A percentile compares a stretch with the other conserved stretches of the same genome.
Conservation (phyloP, 1,140 invertebrate genomes). For the Zaprionus ghesquierei region DNA sequence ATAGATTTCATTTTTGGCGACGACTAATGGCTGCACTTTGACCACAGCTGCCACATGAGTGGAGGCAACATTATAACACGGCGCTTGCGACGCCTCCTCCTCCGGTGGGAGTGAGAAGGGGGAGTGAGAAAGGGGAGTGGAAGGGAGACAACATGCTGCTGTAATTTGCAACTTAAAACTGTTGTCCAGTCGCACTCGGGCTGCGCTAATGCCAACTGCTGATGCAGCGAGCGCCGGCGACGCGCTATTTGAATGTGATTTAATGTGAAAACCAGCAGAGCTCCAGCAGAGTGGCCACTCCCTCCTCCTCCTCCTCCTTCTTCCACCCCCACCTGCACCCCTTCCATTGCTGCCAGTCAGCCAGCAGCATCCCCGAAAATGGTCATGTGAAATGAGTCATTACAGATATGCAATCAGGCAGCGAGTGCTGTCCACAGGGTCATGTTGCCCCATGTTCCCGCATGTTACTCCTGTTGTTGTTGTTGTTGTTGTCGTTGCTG, state of each 20-base stretch:
- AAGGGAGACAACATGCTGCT: slow-evolving; percentile 24
- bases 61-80: slow-evolving; percentile 31
- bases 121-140: background rate
- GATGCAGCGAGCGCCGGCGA: slow-evolving; percentile 32
- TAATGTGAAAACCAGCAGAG: slow-evolving; percentile 38
- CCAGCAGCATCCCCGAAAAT: slow-evolving; percentile 31
- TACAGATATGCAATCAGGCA: slow-evolving; percentile 61
- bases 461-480: background rate
- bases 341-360: too few relatives aligned
- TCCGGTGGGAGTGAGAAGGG: background rate
- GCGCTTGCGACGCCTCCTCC: background rate
- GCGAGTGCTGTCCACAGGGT: slow-evolving; percentile 22
- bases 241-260: slow-evolving; percentile 51
- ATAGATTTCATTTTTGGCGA: slow-evolving; percentile 75
- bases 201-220: slow-evolving; percentile 46
- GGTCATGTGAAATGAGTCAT: slow-evolving; percentile 76
- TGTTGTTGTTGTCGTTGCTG: slow-evolving; percentile 5
- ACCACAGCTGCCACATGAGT: slow-evolving; percentile 55
- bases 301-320: background rate
- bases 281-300: background rate
- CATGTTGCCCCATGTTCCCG: background rate
- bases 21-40: slow-evolving; percentile 68
- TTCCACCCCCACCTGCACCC: too few relatives aligned
- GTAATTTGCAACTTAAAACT: slow-evolving; percentile 64
- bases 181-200: slow-evolving; percentile 45